Evolutionary conservation across 2,888 invertebrate genomes (phyloP).

Genomic region (Hyppa rectilinea): DNA sequence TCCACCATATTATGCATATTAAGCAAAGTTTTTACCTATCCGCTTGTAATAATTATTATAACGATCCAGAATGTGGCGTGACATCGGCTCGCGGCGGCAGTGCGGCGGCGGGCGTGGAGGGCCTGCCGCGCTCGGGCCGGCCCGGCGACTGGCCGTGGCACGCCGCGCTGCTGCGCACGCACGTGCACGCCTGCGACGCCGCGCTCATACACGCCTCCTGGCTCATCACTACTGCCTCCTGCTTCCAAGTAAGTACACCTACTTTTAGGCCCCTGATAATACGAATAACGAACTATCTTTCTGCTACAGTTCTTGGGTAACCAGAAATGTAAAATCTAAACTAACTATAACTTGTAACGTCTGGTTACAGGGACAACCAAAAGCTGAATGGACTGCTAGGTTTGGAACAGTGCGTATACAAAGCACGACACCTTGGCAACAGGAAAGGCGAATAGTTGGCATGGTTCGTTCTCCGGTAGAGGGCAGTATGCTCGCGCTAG

Average conservation of each 20-base stretch:
- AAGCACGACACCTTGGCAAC: constrained; percentile 96
- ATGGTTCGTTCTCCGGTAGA: constrained; percentile 97
- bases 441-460: constrained; percentile 95
- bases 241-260: constrained; percentile 91
- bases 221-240: constrained; percentile 96
- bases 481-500: constrained; percentile 95
- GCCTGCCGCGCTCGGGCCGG: constrained; percentile 93
- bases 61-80: constrained; percentile 92
- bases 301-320: not conserved
- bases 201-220: constrained; percentile 95
- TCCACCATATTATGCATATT: not conserved
- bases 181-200: constrained; percentile 97
- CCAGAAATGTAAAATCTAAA: not conserved
- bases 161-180: constrained; percentile 95
- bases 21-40: not conserved
- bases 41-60: not conserved
- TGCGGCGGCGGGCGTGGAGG: constrained; percentile 85
- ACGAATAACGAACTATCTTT: constrained; percentile 7
- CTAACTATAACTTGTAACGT: not conserved
- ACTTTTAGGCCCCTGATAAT: not conserved
- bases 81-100: constrained; percentile 91
- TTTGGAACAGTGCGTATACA: constrained; percentile 94
- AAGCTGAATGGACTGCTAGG: constrained; percentile 96
- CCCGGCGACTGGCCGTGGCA: constrained; percentile 99
- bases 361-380: constrained; percentile 93